These are phyloP conservation scores for Patella pellucida DNA, from an alignment of 2,888 invertebrate genomes.

Conservation along the genomic window DNA sequence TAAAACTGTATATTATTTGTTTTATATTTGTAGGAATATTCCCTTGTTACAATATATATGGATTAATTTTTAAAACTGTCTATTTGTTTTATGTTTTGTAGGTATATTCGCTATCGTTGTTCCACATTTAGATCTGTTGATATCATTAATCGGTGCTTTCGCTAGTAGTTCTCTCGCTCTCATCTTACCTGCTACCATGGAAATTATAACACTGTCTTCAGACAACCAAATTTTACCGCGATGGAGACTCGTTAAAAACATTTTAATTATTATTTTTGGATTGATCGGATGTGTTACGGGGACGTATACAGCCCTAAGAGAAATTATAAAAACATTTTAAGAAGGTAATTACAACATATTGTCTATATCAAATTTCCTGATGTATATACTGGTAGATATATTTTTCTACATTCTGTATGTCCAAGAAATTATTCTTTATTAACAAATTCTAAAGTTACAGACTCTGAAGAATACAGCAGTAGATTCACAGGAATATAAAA, in stretches of 20 bases:
- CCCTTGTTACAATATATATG: background rate
- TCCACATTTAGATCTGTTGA: constrained; percentile 69
- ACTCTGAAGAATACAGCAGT: too few relatives aligned
- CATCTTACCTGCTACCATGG: constrained; percentile 68
- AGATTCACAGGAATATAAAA: too few relatives aligned
- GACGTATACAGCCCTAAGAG: constrained; percentile 72
- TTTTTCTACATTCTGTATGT: too few relatives aligned
- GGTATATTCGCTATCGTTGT: constrained; percentile 60
- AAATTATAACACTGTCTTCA: constrained; percentile 58
- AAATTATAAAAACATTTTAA: constrained; percentile 48
- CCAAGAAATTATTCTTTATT: too few relatives aligned
- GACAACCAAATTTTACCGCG: constrained; percentile 33
- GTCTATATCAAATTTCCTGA: too few relatives aligned
- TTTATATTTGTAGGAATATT: too few relatives aligned
- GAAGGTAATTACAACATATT: background rate
- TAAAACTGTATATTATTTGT: background rate
- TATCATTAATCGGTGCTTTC: constrained; percentile 69
- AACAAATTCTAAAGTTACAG: too few relatives aligned
- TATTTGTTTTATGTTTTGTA: constrained; percentile 43
- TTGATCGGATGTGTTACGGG: constrained; percentile 86
- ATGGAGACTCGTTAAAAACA: constrained; percentile 79
- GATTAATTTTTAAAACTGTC: background rate
- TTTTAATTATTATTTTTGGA: constrained; percentile 82
- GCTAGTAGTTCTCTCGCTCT: constrained; percentile 67
- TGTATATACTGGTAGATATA: too few relatives aligned